These are phyloP conservation scores for Zosterops pallidus DNA, from an alignment of 2,113 vertebrate species.

Conservation along the genomic window DNA sequence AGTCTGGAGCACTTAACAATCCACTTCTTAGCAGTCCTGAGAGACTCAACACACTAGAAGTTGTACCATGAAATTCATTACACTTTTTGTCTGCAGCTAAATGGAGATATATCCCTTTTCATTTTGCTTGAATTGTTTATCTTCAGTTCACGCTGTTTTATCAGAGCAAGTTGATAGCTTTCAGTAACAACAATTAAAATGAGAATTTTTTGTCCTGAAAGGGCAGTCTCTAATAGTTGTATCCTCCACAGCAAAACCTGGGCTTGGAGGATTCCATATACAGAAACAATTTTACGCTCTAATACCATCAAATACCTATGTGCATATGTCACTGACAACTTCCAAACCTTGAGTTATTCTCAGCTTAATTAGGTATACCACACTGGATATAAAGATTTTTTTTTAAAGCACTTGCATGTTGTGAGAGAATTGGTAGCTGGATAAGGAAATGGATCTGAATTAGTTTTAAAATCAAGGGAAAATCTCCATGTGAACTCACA, in stretches of 20 bases:
- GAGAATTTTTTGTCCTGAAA: neutral
- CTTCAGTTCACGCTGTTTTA: neutral
- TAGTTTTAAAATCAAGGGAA: neutral
- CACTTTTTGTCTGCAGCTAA: neutral
- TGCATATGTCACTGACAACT: neutral
- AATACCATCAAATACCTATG: neutral
- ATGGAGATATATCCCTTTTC: neutral
- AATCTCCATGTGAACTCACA: neutral
- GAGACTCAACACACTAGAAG: neutral
- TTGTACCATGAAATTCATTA: neutral
- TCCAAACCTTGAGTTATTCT: neutral
- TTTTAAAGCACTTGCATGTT: neutral
- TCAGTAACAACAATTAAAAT: neutral
- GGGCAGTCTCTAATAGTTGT: neutral
- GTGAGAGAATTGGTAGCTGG: neutral
- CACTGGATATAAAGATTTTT: neutral
- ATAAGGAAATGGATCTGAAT: neutral
- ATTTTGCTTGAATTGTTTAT: neutral
- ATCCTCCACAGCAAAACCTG: neutral
- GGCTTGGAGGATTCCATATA: neutral
- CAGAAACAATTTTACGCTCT: neutral
- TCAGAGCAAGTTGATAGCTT: neutral
- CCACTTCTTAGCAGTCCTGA: neutral
- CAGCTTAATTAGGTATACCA: neutral
- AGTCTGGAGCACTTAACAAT: neutral